These are phyloP conservation scores for Eupithecia vulgata DNA, from an alignment of 2,888 invertebrate genomes.

Conservation along the genomic window DNA sequence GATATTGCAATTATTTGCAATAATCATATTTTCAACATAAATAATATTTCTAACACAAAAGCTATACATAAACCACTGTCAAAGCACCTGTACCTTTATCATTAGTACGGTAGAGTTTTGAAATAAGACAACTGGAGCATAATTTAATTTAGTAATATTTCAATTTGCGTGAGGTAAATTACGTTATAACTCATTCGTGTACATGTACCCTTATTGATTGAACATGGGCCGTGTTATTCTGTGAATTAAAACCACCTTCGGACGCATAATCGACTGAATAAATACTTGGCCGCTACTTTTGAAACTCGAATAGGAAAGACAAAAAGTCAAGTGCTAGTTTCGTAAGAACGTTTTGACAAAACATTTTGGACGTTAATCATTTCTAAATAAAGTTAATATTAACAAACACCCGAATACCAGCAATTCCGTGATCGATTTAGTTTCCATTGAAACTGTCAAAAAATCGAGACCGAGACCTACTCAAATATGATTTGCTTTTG, in stretches of 20 bases:
- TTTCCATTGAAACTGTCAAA: neutral
- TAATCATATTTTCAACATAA: slow-evolving; percentile 8
- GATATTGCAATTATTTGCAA: slow-evolving; percentile 10
- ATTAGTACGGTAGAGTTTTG: slow-evolving; percentile 31
- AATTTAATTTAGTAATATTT: slow-evolving; percentile 43
- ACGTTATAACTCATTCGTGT: slow-evolving; percentile 42
- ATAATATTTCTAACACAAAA: slow-evolving; percentile 19
- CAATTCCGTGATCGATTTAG: neutral
- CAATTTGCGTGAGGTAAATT: slow-evolving; percentile 43
- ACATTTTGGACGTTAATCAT: neutral
- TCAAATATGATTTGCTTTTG: neutral
- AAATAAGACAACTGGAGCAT: slow-evolving; percentile 38
- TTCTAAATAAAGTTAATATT: too few species aligned
- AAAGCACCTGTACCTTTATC: slow-evolving; percentile 29
- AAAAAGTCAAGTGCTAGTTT: neutral
- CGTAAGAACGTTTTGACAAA: neutral
- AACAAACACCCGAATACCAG: too few species aligned
- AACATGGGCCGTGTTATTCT: slow-evolving; percentile 62
- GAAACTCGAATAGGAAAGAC: neutral
- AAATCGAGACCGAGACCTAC: neutral
- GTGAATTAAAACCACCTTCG: slow-evolving; percentile 71
- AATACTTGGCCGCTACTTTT: slow-evolving; percentile 46
- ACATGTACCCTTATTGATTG: slow-evolving; percentile 46
- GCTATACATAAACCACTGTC: slow-evolving; percentile 26
- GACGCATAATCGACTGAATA: slow-evolving; percentile 70